These are phyloP conservation scores for Capitella teleta DNA, from an alignment of 1,140 invertebrate genomes.

Conservation along the genomic window DNA sequence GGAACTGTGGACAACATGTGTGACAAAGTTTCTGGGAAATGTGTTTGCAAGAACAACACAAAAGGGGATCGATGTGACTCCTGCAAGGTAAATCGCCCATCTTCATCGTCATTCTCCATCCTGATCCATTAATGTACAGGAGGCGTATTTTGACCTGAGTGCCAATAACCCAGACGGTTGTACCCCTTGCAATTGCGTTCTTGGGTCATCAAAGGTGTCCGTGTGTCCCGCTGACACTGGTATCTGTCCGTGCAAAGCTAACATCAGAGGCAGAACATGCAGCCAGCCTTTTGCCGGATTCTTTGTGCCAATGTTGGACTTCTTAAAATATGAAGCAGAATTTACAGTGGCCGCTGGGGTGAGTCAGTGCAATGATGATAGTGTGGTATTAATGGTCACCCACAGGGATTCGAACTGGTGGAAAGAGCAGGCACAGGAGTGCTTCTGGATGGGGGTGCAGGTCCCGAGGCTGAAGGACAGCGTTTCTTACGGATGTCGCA, in stretches of 20 bases:
- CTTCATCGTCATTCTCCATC: neutral
- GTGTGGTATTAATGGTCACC: neutral
- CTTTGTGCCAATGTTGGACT: constrained; percentile 10
- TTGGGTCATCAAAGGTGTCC: constrained; percentile 4
- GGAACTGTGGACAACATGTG: constrained; percentile 11
- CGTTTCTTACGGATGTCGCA: too few species aligned
- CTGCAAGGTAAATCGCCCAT: constrained; percentile 10
- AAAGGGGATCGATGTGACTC: constrained; percentile 5
- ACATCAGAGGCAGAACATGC: constrained; percentile 74
- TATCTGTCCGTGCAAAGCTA: constrained; percentile 54
- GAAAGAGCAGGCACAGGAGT: neutral
- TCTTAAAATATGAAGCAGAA: constrained; percentile 11
- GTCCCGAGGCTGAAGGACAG: too few species aligned
- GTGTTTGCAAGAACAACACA: constrained; percentile 13
- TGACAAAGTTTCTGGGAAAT: constrained; percentile 12
- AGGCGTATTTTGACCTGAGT: constrained; percentile 83
- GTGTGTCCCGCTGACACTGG: constrained; percentile 7
- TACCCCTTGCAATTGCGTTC: constrained; percentile 78
- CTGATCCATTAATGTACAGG: constrained; percentile 42
- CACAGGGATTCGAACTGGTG: neutral
- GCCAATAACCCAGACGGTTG: constrained; percentile 80
- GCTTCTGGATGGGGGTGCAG: too few species aligned
- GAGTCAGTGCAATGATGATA: neutral
- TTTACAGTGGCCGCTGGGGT: constrained; percentile 2
- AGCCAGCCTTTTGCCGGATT: neutral